Evolutionary conservation across 2,113 vertebrate species (phyloP).

Genomic region (Sceloporus tristichus): DNA sequence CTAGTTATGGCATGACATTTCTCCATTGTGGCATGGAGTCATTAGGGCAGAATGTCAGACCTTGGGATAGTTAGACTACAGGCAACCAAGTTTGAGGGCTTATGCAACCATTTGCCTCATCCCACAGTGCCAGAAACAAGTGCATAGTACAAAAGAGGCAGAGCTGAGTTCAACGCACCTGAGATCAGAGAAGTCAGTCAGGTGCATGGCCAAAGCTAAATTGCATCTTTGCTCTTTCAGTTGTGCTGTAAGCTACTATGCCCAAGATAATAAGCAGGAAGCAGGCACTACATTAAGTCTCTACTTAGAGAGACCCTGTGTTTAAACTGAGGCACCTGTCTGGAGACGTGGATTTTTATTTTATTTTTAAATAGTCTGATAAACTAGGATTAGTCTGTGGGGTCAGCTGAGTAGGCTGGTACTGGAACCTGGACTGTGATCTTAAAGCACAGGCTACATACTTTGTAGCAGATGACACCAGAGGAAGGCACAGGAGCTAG

Average conservation of each 20-base stretch:
- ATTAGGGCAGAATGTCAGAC: neutral
- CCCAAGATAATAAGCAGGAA: no score
- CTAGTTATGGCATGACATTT: neutral
- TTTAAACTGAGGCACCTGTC: no score
- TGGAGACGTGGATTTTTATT: no score
- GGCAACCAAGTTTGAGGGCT: no score
- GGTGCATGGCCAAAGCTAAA: neutral
- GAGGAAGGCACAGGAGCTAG: neutral
- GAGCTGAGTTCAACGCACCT: neutral
- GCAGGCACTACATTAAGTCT: no score
- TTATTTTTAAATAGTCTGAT: neutral
- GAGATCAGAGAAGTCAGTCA: neutral
- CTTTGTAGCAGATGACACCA: neutral
- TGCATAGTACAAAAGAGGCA: neutral
- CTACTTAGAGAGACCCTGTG: no score
- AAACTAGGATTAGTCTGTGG: neutral
- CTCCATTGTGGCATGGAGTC: neutral
- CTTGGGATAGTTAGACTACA: neutral
- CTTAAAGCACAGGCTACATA: neutral
- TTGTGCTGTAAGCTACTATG: neutral
- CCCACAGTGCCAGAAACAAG: neutral
- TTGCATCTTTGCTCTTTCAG: neutral
- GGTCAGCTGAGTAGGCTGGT: neutral
- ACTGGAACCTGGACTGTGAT: neutral
- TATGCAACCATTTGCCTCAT: neutral